These are phyloP conservation scores for Lasius platythorax DNA, from an alignment of 2,888 invertebrate genomes.

Conservation along the genomic window DNA sequence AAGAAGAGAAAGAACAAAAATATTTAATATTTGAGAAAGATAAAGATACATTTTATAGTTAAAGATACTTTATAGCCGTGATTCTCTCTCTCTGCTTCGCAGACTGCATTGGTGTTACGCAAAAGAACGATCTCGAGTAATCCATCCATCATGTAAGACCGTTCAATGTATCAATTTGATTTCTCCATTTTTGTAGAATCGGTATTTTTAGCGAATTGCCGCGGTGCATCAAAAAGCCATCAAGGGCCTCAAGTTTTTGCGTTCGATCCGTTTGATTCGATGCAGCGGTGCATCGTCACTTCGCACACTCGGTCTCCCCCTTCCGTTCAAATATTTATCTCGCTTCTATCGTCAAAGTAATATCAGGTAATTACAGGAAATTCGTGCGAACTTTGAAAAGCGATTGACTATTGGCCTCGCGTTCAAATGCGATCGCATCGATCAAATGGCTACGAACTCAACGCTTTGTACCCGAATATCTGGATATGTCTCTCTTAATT, in stretches of 20 bases:
- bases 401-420: slow-evolving; percentile 48
- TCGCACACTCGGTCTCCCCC: slow-evolving; percentile 24
- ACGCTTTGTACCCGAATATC: slow-evolving; percentile 49
- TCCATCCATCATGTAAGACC: slow-evolving; percentile 37
- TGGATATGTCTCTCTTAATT: neutral
- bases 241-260: slow-evolving; percentile 45
- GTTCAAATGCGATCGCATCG: slow-evolving; percentile 36
- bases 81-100: neutral
- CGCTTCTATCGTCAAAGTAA: slow-evolving; percentile 55
- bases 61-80: neutral
- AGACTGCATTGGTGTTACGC: slow-evolving; percentile 7
- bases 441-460: slow-evolving; percentile 46
- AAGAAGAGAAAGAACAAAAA: neutral
- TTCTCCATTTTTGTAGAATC: slow-evolving; percentile 24
- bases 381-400: slow-evolving; percentile 44
- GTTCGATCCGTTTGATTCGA: slow-evolving; percentile 41
- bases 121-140: slow-evolving; percentile 14
- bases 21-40: neutral
- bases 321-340: slow-evolving; percentile 53
- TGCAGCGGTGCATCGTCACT: slow-evolving; percentile 39
- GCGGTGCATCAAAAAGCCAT: slow-evolving; percentile 50
- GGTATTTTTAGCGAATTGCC: slow-evolving; percentile 48
- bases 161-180: slow-evolving; percentile 10
- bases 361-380: slow-evolving; percentile 59
- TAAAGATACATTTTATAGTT: neutral